Evolutionary conservation across 2,797 vertebrate species (phyloP).

Genomic region (Ceryle rudis): DNA sequence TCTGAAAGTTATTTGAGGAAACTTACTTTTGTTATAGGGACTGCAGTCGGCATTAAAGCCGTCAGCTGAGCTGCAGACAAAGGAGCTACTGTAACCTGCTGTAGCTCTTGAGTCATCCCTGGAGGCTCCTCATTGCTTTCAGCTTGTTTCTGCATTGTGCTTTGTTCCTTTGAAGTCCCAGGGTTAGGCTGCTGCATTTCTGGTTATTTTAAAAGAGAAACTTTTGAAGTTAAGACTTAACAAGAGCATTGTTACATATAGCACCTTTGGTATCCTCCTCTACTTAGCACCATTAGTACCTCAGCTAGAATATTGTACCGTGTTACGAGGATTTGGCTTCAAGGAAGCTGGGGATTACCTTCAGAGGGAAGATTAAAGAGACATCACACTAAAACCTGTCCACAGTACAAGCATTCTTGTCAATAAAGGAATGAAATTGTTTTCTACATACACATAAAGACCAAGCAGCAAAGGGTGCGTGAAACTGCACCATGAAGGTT

Average conservation of each 20-base stretch:
- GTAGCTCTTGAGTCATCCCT: not conserved
- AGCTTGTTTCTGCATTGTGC: slow-evolving; percentile 6
- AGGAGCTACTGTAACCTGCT: slow-evolving; percentile 15
- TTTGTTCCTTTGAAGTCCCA: slow-evolving; percentile 38
- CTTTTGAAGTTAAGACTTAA: not conserved
- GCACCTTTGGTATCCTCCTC: not conserved
- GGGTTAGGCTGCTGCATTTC: slow-evolving; percentile 38
- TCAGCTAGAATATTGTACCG: not conserved
- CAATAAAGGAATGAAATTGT: not conserved
- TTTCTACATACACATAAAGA: not conserved
- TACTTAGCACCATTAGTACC: not conserved
- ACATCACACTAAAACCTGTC: not conserved
- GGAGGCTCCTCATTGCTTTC: slow-evolving; percentile 46
- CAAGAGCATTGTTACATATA: not conserved
- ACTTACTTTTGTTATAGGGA: slow-evolving; percentile 72
- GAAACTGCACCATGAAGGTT: not conserved
- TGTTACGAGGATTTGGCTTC: not conserved
- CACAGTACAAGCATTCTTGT: not conserved
- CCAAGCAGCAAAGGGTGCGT: not conserved
- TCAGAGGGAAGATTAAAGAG: not conserved
- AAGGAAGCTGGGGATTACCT: not conserved
- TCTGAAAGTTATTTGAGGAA: not conserved
- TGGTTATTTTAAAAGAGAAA: slow-evolving; percentile 23
- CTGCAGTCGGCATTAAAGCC: slow-evolving; percentile 19
- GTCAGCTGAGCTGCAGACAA: slow-evolving; percentile 11